Conservation (phyloP, 2,888 invertebrate species). For the Lordiphosa andalusiaca region DNA sequence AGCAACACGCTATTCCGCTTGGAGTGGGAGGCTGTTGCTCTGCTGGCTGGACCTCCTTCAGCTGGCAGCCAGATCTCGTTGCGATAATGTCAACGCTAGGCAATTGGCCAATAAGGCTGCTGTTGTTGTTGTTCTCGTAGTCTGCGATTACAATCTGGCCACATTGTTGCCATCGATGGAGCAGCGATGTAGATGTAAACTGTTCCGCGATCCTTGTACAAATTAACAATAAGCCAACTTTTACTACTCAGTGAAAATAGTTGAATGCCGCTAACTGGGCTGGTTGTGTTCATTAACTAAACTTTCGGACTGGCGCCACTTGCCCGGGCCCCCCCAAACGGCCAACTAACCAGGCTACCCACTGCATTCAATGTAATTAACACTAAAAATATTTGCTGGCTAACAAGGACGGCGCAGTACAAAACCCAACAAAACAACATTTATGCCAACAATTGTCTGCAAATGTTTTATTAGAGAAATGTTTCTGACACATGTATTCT, state of each 20-base stretch:
- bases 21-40: slow-evolving; percentile 7
- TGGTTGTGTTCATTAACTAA: slow-evolving; percentile 34
- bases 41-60: slow-evolving; percentile 32
- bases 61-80: slow-evolving; percentile 57
- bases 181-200: slow-evolving; percentile 71
- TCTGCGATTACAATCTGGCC: slow-evolving; percentile 60
- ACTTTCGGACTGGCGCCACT: slow-evolving; percentile 57
- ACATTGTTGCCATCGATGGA: slow-evolving; percentile 67
- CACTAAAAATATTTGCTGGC: slow-evolving; percentile 51
- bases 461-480: slow-evolving; percentile 69
- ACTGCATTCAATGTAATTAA: slow-evolving; percentile 40
- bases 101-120: slow-evolving; percentile 76
- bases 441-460: slow-evolving; percentile 57
- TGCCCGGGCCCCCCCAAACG: slow-evolving; percentile 4
- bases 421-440: slow-evolving; percentile 18
- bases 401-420: slow-evolving; percentile 20
- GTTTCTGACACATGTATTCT: slow-evolving; percentile 48
- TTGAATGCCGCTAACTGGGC: slow-evolving; percentile 31
- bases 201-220: slow-evolving; percentile 57
- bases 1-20: slow-evolving; percentile 10
- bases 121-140: slow-evolving; percentile 29
- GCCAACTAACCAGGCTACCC: slow-evolving; percentile 3
- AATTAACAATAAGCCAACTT: slow-evolving; percentile 66
- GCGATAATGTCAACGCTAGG: slow-evolving; percentile 76
- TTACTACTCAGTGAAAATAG: slow-evolving; percentile 24